These are phyloP conservation scores for Salmo trutta DNA, from an alignment of 2,797 vertebrate genomes.

Conservation along the genomic window DNA sequence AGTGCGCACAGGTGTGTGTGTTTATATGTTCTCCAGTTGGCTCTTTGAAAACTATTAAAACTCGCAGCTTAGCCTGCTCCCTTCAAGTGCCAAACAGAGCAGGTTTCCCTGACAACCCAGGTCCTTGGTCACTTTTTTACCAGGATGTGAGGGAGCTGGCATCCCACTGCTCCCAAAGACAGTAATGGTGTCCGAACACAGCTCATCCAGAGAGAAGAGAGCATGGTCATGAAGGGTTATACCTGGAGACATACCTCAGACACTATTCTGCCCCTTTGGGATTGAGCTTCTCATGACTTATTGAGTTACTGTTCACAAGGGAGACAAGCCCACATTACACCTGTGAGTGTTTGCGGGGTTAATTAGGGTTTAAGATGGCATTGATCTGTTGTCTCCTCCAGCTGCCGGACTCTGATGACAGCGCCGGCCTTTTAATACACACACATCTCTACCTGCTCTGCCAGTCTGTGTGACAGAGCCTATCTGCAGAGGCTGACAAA, in stretches of 20 bases:
- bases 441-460: conserved; percentile 9
- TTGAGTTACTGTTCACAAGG: conserved; percentile 27
- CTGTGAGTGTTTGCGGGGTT: background rate
- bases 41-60: conserved; percentile 31
- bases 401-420: background rate
- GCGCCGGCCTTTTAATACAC: background rate
- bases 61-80: conserved; percentile 58
- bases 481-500: background rate
- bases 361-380: background rate
- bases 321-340: background rate
- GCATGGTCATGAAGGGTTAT: conserved; percentile 31
- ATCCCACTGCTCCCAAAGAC: conserved; percentile 28
- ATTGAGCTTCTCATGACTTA: conserved; percentile 39
- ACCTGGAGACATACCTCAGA: conserved; percentile 47
- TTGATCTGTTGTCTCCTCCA: background rate
- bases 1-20: too few relatives aligned
- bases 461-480: conserved; percentile 16
- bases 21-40: conserved; percentile 34
- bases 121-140: conserved; percentile 41
- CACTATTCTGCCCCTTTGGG: conserved; percentile 10
- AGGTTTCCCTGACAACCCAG: conserved; percentile 56
- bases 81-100: conserved; percentile 48
- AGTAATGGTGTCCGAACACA: conserved; percentile 45
- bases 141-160: conserved; percentile 40
- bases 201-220: conserved; percentile 15